Evolutionary conservation across 1,140 invertebrate species (phyloP).

Genomic region (Vanessa atalanta): DNA sequence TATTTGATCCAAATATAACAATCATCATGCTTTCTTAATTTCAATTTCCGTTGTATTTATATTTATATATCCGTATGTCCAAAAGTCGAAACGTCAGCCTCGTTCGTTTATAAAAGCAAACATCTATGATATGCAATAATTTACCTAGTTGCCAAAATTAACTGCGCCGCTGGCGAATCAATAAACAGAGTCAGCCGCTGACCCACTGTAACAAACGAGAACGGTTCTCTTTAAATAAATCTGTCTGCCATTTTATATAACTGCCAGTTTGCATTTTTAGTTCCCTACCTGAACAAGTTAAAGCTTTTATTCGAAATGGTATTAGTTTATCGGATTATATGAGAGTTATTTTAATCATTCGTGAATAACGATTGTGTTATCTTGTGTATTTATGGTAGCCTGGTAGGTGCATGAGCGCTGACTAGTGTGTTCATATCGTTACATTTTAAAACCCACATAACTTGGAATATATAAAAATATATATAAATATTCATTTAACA

Average conservation of each 20-base stretch:
- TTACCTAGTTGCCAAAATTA: slow-evolving; percentile 64
- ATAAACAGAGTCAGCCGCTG: slow-evolving; percentile 65
- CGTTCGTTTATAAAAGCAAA: neutral
- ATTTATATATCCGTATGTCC: neutral
- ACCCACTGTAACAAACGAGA: slow-evolving; percentile 64
- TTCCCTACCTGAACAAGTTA: slow-evolving; percentile 47
- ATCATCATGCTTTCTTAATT: too few species aligned
- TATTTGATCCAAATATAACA: too few species aligned
- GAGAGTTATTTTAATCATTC: slow-evolving; percentile 10
- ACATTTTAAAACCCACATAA: neutral
- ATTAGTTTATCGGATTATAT: slow-evolving; percentile 5
- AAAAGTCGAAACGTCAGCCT: neutral
- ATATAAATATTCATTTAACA: neutral
- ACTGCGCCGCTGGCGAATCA: slow-evolving; percentile 63
- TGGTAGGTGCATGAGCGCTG: neutral
- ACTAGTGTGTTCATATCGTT: too few species aligned
- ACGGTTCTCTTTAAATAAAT: slow-evolving; percentile 64
- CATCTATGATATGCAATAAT: slow-evolving; percentile 12
- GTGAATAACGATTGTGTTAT: neutral
- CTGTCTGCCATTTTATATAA: slow-evolving; percentile 55
- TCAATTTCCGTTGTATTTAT: too few species aligned
- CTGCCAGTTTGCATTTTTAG: slow-evolving; percentile 58
- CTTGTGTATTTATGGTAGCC: neutral
- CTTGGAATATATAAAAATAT: neutral
- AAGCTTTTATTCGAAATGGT: slow-evolving; percentile 51